These are phyloP conservation scores for Eulemur rufifrons DNA, from an alignment of 2,113 vertebrate genomes.

Conservation along the genomic window DNA sequence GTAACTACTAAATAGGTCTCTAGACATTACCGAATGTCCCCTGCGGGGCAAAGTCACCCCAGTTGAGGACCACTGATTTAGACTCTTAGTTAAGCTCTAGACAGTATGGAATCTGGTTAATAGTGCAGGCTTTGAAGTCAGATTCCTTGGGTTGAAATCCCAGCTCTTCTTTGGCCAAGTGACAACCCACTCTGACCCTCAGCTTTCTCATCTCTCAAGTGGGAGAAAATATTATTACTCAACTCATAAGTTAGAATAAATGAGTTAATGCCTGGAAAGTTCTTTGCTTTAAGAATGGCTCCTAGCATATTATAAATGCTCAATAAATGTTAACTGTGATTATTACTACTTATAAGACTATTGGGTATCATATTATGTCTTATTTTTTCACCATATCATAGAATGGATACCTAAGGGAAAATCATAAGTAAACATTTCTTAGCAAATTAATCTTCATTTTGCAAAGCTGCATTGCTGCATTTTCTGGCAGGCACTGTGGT, in stretches of 20 bases:
- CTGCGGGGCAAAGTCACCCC: background rate
- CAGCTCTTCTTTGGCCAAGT: background rate
- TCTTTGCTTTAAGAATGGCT: background rate
- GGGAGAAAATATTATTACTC: background rate
- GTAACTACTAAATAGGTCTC: background rate
- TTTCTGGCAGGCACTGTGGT: background rate
- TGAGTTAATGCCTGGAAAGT: background rate
- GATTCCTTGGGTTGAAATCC: background rate
- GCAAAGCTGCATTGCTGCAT: background rate
- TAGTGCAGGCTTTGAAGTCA: background rate
- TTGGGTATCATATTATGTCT: background rate
- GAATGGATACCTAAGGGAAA: background rate
- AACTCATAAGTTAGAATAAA: background rate
- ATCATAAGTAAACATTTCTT: background rate
- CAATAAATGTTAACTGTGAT: background rate
- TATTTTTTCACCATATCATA: background rate
- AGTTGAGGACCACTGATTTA: background rate
- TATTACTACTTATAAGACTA: background rate
- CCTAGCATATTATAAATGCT: background rate
- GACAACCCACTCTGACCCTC: background rate
- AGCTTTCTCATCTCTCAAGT: background rate
- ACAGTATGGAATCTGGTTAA: background rate
- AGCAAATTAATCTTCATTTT: background rate
- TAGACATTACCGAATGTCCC: background rate
- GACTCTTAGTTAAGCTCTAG: background rate